Conservation (phyloP, 2,888 invertebrate species). For the Zonitis immaculata region DNA sequence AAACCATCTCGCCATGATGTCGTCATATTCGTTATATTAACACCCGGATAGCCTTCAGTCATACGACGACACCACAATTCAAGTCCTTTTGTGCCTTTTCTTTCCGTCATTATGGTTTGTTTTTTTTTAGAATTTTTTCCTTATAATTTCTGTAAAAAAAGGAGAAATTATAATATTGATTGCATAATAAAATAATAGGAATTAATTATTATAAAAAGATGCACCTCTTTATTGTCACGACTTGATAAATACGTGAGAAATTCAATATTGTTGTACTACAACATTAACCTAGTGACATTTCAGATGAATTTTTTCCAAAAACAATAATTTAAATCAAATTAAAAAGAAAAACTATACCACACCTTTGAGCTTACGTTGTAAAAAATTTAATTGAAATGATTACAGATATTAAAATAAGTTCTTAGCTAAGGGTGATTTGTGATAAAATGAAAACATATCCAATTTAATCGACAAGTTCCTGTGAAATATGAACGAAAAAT, state of each 20-base stretch:
- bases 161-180: conserved; percentile 20
- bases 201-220: conserved; percentile 1
- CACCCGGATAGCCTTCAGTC: conserved; percentile 84
- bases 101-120: conserved; percentile 67
- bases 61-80: conserved; percentile 90
- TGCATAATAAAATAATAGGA: neutral
- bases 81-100: conserved; percentile 82
- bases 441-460: too few species aligned
- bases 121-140: conserved; percentile 4
- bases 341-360: too few species aligned
- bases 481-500: too few species aligned
- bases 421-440: too few species aligned
- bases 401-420: too few species aligned
- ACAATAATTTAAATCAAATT: too few species aligned
- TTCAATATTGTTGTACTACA: neutral
- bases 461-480: too few species aligned
- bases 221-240: conserved; percentile 10
- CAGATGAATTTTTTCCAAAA: conserved; percentile 3
- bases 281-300: conserved; percentile 17
- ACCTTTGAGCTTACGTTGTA: neutral
- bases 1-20: conserved; percentile 93
- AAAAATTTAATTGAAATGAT: neutral
- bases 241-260: conserved; percentile 6
- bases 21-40: conserved; percentile 90
- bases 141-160: conserved; percentile 7